These are phyloP conservation scores for Cassiopea xamachana DNA, from an alignment of 30 jellyfish, hydroid and myxozoan species.

Conservation along the genomic window DNA sequence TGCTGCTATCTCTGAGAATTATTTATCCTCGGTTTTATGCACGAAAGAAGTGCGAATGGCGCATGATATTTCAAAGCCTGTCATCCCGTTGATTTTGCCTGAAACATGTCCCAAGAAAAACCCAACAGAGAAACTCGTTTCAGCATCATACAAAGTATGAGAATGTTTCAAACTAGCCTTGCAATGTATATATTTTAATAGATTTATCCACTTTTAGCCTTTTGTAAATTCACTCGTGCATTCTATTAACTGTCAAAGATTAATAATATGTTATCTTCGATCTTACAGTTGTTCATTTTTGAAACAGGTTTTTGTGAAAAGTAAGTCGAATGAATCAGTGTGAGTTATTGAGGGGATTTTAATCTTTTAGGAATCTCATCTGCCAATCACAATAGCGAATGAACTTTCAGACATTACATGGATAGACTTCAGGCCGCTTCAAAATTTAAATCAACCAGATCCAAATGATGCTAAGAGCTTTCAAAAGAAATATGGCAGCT, in stretches of 20 bases:
- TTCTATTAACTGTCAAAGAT: too few species aligned
- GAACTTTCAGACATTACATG: constrained; percentile 52
- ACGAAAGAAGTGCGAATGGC: constrained; percentile 69
- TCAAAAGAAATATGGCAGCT: constrained; percentile 28
- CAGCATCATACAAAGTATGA: constrained; percentile 47
- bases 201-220: too few species aligned
- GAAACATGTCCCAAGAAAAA: constrained; percentile 62
- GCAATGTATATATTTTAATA: neutral
- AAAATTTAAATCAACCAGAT: constrained; percentile 29
- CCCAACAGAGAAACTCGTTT: constrained; percentile 47
- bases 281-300: too few species aligned
- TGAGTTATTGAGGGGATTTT: neutral
- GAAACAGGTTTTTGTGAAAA: too few species aligned
- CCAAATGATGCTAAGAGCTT: constrained; percentile 26
- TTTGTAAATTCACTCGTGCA: too few species aligned
- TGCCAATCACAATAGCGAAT: constrained; percentile 55
- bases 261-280: too few species aligned
- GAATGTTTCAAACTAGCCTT: neutral
- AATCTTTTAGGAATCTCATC: constrained; percentile 21
- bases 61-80: constrained; percentile 50
- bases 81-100: constrained; percentile 49
- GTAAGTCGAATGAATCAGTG: too few species aligned
- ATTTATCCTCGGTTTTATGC: constrained; percentile 58
- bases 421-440: constrained; percentile 57
- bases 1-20: constrained; percentile 67